Evolutionary conservation across 2,113 vertebrate species (phyloP).

Genomic region (human (Homo sapiens)): DNA sequence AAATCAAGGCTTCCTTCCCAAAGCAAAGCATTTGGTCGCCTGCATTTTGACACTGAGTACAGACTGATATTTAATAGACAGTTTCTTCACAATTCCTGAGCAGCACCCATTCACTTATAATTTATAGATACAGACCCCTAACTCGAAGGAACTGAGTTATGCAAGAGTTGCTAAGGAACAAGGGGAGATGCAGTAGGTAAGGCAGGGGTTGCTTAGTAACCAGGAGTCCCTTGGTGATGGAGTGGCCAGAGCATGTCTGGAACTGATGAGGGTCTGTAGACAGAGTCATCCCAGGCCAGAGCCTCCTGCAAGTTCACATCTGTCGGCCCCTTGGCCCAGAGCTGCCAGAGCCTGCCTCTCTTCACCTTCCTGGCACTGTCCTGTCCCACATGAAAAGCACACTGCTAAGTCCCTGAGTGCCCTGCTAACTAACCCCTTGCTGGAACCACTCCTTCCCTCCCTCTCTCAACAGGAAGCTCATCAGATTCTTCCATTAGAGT

Average conservation of each 20-base stretch:
- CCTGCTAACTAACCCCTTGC: not conserved
- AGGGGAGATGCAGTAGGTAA: conserved; percentile 56
- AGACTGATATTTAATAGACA: conserved; percentile 1
- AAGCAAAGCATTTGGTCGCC: not conserved
- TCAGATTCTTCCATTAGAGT: not conserved
- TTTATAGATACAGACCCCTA: conserved; percentile 40
- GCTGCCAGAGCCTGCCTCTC: not conserved
- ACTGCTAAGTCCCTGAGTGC: not conserved
- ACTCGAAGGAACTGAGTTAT: conserved; percentile 60
- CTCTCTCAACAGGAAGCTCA: not conserved
- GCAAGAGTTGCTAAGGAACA: conserved; percentile 77
- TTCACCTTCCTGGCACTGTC: not conserved
- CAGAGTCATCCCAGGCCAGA: not conserved
- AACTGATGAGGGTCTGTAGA: not conserved
- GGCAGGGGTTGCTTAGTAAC: conserved; percentile 77
- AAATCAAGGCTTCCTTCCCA: not conserved
- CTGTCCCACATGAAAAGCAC: not conserved
- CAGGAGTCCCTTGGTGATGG: conserved; percentile 51
- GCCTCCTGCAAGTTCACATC: not conserved
- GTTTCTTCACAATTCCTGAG: not conserved
- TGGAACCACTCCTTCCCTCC: not conserved
- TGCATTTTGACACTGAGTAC: not conserved
- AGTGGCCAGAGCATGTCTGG: conserved; percentile 62
- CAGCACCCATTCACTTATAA: conserved; percentile 53
- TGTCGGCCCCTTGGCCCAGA: not conserved